Base-by-base conservation (phyloP, 1,140 invertebrate genomes). In the Drosophila aff. region DNA sequence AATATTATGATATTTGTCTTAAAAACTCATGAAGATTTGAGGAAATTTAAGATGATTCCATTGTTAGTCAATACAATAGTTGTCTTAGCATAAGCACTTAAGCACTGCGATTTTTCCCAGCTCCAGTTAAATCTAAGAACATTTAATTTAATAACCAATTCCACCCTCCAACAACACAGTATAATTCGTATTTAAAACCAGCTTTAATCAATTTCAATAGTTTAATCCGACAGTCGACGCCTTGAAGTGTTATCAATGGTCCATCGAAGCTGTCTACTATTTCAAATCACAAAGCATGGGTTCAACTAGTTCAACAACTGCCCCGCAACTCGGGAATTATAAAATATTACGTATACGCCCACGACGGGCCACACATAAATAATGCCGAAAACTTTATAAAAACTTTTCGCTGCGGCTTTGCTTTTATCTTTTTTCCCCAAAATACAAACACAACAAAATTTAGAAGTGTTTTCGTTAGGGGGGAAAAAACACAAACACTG, bases 271-370 rank as follows among this genome's bases (percentile, higher is more conserved):
- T 68, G 64, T 62, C 52, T 28, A 28, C 36, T 23, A 4, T 61
- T 47, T 67, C 74, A 60, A 52, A 47, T 67, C 38, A 47, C 81
- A 68, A 76, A 74, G 73, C 63, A 44, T 61, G n/a, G 50, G 59
- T 57, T 64, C 66, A 78, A 68, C 55, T 68, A 66, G 58, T 64
- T 55, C 47, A 40, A 40, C 21, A 40, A 55, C 36, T 68, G 58
- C 47, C 63, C 52, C 76, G 31, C 52, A 55, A 77, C 63, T 61
- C 28, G 38, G 50, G 26, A 71, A 75, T 68, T 87, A 76, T 87
- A 58, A 89, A 90, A 90, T 90, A 89, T 89, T 85, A 66, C 75
- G 85, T 81, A 89, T 90, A 89, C 84, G 85, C 84, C 84, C 64
- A 76, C 85, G 75, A 78, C 76, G 38, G 40, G 46, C 28, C 61